Percentiles rank a stretch among this genome's conserved stretches.
These are phyloP conservation scores for Lutjanus argentimaculatus DNA, from an alignment of 2,797 vertebrate species.

Conservation along the genomic window DNA sequence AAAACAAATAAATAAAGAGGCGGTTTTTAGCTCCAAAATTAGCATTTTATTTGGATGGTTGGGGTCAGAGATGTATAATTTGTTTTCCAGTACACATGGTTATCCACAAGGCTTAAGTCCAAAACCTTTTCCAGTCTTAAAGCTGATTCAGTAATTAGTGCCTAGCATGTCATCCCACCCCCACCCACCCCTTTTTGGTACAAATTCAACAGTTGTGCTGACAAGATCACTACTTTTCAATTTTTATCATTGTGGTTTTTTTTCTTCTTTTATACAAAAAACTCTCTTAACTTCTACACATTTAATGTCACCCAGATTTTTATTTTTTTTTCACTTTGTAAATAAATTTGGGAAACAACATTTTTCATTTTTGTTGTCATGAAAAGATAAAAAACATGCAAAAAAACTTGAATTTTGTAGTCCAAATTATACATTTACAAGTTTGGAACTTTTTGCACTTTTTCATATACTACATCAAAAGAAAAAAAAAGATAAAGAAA, in stretches of 20 bases:
- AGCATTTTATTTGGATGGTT: constrained; percentile 99
- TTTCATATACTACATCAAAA: constrained; percentile 94
- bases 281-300: constrained; percentile 84
- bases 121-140: constrained; percentile 94
- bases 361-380: constrained; percentile 91
- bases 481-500: constrained; percentile 80
- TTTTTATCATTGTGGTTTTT: constrained; percentile 66
- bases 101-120: constrained; percentile 94
- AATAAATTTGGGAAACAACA: constrained; percentile 96
- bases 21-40: constrained; percentile 97
- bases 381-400: constrained; percentile 99
- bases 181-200: constrained; percentile 91
- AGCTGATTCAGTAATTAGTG: constrained; percentile 90
- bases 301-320: constrained; percentile 93
- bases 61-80: constrained; percentile 97
- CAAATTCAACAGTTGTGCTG: constrained; percentile 99
- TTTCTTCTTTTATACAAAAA: constrained; percentile 81
- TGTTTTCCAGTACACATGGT: constrained; percentile 96
- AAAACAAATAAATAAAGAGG: constrained; percentile 81
- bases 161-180: constrained; percentile 83
- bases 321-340: constrained; percentile 89
- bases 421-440: constrained; percentile 98
- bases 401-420: constrained; percentile 96
- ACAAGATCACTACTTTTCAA: constrained; percentile 87
- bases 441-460: constrained; percentile 95